These are phyloP conservation scores for Melanotaenia boesemani DNA, from an alignment of 2,797 vertebrate genomes.

Conservation along the genomic window DNA sequence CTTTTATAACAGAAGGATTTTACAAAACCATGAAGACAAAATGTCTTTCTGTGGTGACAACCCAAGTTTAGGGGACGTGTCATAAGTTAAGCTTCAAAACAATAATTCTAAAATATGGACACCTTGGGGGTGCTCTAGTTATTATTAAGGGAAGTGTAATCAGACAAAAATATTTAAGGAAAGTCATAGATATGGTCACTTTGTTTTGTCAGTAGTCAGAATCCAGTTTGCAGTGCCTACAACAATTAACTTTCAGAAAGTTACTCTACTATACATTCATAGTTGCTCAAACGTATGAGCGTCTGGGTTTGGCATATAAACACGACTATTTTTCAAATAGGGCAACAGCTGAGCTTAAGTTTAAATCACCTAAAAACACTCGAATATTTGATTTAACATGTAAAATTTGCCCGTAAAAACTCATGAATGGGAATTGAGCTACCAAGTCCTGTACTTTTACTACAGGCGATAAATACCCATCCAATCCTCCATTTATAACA, in stretches of 20 bases:
- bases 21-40: neutral
- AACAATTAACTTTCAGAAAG: neutral
- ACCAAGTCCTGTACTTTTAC: slow-evolving; percentile 9
- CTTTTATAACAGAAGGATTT: neutral
- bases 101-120: neutral
- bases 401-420: neutral
- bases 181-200: neutral
- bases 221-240: neutral
- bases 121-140: neutral
- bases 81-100: neutral
- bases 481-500: neutral
- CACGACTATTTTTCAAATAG: neutral
- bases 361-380: too few species aligned
- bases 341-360: neutral
- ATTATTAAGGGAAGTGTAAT: neutral
- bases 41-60: neutral
- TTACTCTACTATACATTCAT: too few species aligned
- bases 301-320: neutral
- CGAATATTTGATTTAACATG: neutral
- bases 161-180: neutral
- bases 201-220: neutral
- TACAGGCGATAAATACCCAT: neutral
- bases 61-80: neutral
- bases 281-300: neutral
- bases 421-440: neutral